These are phyloP conservation scores for Odontesthes bonariensis DNA, from an alignment of 2,113 vertebrate genomes.

Conservation along the genomic window DNA sequence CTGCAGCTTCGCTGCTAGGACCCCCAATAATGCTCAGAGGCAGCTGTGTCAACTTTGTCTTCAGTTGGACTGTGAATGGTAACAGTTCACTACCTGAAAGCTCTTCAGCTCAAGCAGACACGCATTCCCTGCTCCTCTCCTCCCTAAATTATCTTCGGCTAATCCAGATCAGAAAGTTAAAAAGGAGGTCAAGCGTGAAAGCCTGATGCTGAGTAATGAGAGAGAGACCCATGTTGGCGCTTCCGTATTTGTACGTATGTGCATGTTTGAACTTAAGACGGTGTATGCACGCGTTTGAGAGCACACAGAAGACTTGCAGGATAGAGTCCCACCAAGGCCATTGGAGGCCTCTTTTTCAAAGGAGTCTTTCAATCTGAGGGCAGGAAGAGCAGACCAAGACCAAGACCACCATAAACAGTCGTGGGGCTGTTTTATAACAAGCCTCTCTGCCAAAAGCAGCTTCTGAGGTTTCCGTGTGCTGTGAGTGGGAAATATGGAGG, in stretches of 20 bases:
- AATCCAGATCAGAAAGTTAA: slow-evolving; percentile 80
- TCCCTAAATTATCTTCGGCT: slow-evolving; percentile 70
- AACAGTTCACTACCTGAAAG: slow-evolving; percentile 71
- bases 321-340: slow-evolving; percentile 53
- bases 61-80: slow-evolving; percentile 68
- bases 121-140: slow-evolving; percentile 53
- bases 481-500: slow-evolving; percentile 62
- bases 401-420: slow-evolving; percentile 71
- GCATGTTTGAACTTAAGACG: slow-evolving; percentile 36
- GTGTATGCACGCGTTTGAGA: slow-evolving; percentile 19
- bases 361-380: slow-evolving; percentile 67
- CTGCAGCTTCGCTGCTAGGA: too few species aligned
- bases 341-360: slow-evolving; percentile 66
- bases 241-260: slow-evolving; percentile 24
- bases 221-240: slow-evolving; percentile 46
- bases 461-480: slow-evolving; percentile 53
- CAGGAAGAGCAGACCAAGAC: slow-evolving; percentile 67
- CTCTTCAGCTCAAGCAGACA: slow-evolving; percentile 54
- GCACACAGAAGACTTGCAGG: slow-evolving; percentile 11
- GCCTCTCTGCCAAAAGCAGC: slow-evolving; percentile 62
- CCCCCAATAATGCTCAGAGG: slow-evolving; percentile 57
- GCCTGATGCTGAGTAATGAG: slow-evolving; percentile 78
- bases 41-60: slow-evolving; percentile 71
- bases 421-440: slow-evolving; percentile 62
- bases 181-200: slow-evolving; percentile 79